Percentiles rank a stretch among this genome's conserved stretches.
phyloP scores from a whole-genome alignment of 2,797 vertebrate genomes.

The Halcyon chelicuti region DNA sequence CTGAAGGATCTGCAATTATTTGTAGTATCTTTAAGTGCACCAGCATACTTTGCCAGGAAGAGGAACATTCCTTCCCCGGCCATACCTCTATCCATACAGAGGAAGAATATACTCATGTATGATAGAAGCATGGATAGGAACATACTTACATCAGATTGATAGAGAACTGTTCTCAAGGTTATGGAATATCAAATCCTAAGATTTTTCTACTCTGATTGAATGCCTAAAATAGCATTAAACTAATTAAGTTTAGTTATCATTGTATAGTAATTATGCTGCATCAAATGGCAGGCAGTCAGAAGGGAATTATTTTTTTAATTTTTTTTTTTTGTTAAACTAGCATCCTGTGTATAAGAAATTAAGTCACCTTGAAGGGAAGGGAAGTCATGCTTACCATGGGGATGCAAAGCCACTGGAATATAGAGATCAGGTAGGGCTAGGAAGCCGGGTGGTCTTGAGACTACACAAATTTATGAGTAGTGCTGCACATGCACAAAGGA shows the following conservation, averaged over 20 bases:
- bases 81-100: not conserved
- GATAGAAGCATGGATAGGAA: not conserved
- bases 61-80: not conserved
- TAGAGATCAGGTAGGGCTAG: not conserved
- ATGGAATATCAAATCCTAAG: not conserved
- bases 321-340: not conserved
- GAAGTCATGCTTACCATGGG: not conserved
- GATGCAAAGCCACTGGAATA: not conserved
- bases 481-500: no score
- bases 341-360: not conserved
- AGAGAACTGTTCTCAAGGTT: not conserved
- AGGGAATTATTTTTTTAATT: not conserved
- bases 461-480: not conserved
- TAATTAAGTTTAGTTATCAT: not conserved
- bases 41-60: not conserved
- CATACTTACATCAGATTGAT: not conserved
- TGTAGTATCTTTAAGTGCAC: not conserved
- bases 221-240: slow-evolving; percentile 8
- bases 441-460: not conserved
- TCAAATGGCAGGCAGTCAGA: not conserved
- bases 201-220: not conserved
- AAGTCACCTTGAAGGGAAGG: not conserved
- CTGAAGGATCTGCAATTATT: slow-evolving; percentile 31
- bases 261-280: not conserved
- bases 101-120: not conserved